Base-by-base conservation (phyloP, 2,797 vertebrate genomes). In the Percopsis omiscomaycus region DNA sequence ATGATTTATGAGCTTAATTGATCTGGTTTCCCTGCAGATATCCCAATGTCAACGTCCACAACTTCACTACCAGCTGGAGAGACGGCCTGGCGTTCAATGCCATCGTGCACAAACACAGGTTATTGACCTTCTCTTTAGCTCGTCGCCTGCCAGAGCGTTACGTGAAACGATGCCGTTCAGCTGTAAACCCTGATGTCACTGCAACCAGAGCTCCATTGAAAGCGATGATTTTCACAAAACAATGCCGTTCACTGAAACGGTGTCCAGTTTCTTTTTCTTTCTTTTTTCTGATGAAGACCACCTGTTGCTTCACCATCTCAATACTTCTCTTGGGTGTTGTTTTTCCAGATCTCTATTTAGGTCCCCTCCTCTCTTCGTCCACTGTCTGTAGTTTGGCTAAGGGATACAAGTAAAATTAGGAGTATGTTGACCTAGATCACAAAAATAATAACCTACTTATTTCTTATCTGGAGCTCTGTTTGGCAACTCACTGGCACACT, bases 101-200 rank as follows among this genome's bases (percentile, higher is more conserved):
- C 80, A 97, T 98, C 0, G 95, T 97, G 53, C 96, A 98, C 84
- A 97, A 97, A 86, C 96, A 98, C 95, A 94, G 95, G 96, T 97
- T 82, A 92, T 74, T 67, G 77, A 89, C 89, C 57, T 63, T 13
- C 54, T 68, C 64, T 55, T 64, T 58, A 12, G 32, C 22, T 56
- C 56, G 29, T 67, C 4, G 47, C 16, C 6, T 56, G 3, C 62
- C 68, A 15, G 42, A 66, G 29, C 44, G 50, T 22, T 32, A 68
- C 59, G 27, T 61, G 15, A 42, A 29, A 47, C 51, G 22, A 49
- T 55, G 14, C 15, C 16, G n/a, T n/a, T 72, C 57, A 69, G 3
- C 22, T 45, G 15, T 44, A 3, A 11, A 28, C 44, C 11, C 15
- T 1, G 3, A 61, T 61, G 2, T 27, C 8, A 55, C 52, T 52